Evolutionary conservation across 2,797 vertebrate species (phyloP), one percentile per base, ranked within the genome.

Genomic region (Acanthopagrus latus): DNA sequence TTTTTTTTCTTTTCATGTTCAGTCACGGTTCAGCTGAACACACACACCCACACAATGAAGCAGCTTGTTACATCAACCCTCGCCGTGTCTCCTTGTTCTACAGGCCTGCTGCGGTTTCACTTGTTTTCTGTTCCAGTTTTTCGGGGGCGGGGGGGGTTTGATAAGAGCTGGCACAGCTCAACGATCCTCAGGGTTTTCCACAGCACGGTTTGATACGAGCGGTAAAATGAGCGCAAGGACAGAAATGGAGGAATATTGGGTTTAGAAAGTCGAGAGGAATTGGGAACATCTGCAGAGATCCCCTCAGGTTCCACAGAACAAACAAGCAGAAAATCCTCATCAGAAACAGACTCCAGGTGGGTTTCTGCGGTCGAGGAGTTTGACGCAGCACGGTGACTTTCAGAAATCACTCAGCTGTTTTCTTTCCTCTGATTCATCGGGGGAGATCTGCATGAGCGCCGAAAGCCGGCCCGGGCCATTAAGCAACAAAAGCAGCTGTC

Each of bases 1-100:
- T 83, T 84, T 78, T 82, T 83, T 77, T 78, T 83, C 83, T 78
- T 83, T 84, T 77, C 58, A 63, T 77, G 63, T 69, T 86, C 64
- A 41, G 65, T 83, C 86, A 78, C 71, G 47, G 66, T 69, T 82
- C 58, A 11, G 44, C 38, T 47, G 46, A 81, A 73, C n/a, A 17
- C 50, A 17, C 50, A 54, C 77, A 72, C 73, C 64, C 70, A 52
- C 71, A 63, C 71, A 51, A 48, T 27, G 29, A 27, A 81, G 62
- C 46, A 56, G 67, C 72, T 64, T 51, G 71, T 80, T 83, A 33
- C 75, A 20, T 58, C 75, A 27, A 47, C 74, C 74, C 67, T 54
- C 51, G 11, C 25, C 3, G 27, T 3, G 57, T 51, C 73, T 65
- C 60, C 62, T 29, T 57, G 76, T 67, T 75, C 52, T 38, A 55